phyloP scores from a whole-genome alignment of 2,888 invertebrate genomes.

The Tetheella fluctuosa region DNA sequence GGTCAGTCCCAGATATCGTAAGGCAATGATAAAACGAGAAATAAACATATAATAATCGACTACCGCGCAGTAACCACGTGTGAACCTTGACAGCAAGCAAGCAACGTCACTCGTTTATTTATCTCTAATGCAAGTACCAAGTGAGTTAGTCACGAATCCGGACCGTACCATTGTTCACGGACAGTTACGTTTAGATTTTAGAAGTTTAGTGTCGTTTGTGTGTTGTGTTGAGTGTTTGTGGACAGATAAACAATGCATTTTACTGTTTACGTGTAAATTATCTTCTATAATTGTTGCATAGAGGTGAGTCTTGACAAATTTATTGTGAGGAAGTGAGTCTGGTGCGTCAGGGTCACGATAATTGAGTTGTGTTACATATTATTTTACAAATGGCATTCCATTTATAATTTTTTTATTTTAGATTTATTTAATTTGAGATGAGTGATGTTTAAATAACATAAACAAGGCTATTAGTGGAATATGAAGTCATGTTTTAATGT shows the following conservation, averaged over 20 bases:
- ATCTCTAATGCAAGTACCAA: background rate
- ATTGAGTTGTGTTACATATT: background rate
- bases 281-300: background rate
- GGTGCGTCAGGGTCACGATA: background rate
- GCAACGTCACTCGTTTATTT: background rate
- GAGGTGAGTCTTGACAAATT: background rate
- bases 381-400: background rate
- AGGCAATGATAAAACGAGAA: constrained; percentile 5
- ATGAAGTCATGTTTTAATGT: background rate
- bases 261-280: background rate
- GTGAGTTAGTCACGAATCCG: constrained; percentile 3
- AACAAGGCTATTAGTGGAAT: too few relatives aligned
- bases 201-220: constrained; percentile 7
- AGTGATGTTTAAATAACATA: background rate
- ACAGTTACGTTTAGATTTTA: constrained; percentile 6
- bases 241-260: constrained; percentile 2
- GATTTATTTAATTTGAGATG: background rate
- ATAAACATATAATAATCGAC: background rate
- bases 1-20: background rate
- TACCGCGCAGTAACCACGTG: constrained; percentile 7
- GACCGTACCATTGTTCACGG: background rate
- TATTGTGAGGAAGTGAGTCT: background rate
- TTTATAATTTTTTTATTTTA: background rate
- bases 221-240: constrained; percentile 2
- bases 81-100: background rate